Conservation (phyloP, 2,797 vertebrate species). For the Enteromius unitaeniatus region DNA sequence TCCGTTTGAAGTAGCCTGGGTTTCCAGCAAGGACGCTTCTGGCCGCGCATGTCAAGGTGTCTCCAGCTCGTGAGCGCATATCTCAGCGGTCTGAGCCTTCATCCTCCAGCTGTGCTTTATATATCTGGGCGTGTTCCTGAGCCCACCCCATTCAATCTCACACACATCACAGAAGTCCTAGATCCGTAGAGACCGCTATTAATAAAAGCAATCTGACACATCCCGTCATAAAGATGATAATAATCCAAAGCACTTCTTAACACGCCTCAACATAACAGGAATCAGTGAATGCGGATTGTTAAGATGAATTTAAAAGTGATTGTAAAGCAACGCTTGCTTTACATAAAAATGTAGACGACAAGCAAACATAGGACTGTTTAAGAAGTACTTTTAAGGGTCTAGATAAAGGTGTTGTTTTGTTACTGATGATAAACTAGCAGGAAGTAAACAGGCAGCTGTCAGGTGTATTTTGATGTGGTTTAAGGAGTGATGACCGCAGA, state of each 20-base stretch:
- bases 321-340: background rate
- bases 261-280: background rate
- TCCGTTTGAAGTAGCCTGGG: slow-evolving; percentile 61
- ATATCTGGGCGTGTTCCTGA: slow-evolving; percentile 59
- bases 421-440: background rate
- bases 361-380: background rate
- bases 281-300: background rate
- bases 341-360: background rate
- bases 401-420: background rate
- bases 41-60: slow-evolving; percentile 53
- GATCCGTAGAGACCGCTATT: too few relatives aligned
- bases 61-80: slow-evolving; percentile 51
- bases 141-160: slow-evolving; percentile 75
- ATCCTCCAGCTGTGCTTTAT: slow-evolving; percentile 5
- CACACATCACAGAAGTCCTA: slow-evolving; percentile 43
- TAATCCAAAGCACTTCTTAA: background rate
- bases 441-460: background rate
- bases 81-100: slow-evolving; percentile 67
- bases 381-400: background rate
- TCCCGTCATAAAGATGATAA: background rate
- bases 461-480: background rate
- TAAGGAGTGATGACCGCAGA: background rate
- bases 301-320: background rate
- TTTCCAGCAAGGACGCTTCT: background rate
- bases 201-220: background rate